A percentile compares a stretch with the other conserved stretches of the same genome.
phyloP scores from a whole-genome alignment of 2,797 vertebrate genomes.

The Notamacropus eugenii region DNA sequence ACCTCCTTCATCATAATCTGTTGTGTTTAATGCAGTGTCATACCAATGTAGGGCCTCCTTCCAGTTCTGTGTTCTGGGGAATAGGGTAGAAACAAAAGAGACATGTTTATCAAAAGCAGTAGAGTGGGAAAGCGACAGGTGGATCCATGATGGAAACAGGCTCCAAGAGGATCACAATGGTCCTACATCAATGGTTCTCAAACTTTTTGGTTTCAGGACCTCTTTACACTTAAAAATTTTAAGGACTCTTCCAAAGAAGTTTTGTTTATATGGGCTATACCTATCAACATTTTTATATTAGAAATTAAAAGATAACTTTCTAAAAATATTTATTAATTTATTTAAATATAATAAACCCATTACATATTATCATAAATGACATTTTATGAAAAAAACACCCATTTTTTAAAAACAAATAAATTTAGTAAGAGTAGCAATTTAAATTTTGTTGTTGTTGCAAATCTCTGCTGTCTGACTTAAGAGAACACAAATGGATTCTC shows the following conservation, averaged over 20 bases:
- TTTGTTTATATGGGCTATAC: background rate
- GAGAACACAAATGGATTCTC: background rate
- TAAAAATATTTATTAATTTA: background rate
- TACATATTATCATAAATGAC: background rate
- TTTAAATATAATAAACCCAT: background rate
- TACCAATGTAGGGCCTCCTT: conserved; percentile 93
- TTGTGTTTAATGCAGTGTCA: conserved; percentile 90
- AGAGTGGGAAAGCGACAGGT: background rate
- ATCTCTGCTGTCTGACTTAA: background rate
- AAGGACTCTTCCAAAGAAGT: background rate
- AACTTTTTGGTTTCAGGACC: background rate
- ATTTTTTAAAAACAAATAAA: background rate
- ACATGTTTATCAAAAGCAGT: background rate
- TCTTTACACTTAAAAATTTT: background rate
- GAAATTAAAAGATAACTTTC: background rate
- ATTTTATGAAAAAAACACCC: background rate
- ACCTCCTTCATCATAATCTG: conserved; percentile 94
- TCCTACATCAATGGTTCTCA: background rate
- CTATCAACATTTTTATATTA: background rate
- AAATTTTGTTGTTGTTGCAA: background rate
- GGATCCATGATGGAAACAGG: background rate
- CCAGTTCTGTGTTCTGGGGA: conserved; percentile 91
- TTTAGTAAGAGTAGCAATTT: background rate
- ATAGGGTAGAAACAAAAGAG: background rate
- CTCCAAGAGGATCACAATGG: background rate